Base-by-base conservation (phyloP, 2,113 vertebrate genomes). In the Asarcornis scutulata region DNA sequence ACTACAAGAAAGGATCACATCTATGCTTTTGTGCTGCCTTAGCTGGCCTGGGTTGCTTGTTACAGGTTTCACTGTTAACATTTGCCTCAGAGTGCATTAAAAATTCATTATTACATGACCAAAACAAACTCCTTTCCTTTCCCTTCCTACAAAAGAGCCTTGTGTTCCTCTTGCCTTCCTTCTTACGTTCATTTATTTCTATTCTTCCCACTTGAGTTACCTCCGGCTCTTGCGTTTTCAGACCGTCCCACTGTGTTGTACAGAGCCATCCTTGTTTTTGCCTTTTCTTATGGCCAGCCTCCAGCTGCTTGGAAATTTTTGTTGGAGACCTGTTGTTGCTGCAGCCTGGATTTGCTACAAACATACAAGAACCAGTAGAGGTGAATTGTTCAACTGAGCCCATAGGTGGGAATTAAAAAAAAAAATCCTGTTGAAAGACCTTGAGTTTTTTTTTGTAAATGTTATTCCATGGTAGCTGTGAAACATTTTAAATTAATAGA, bases 321-420 rank as follows among this genome's bases (percentile, higher is more conserved):
- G 3, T 63, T 22, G 1, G 13, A 66, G 29, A 52, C 62, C n/a
- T 59, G 21, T 56, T 77, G 38, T 17, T 90, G 56, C 40, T 63
- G 42, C 26, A 68, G 42, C 38, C 27, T 15, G 44, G 46, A 73
- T 52, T 56, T 83, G 21, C 38, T 68, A 69, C 17, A 8, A 25
- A 7, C 0, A 1, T 21, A 0, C 11, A 21, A 7, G 32, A 77
- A 13, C 22, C 23, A 22, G 40, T 12, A 11, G 67, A 84, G 20
- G 22, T 27, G 38, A 78, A 42, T 29, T 71, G 9, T 75, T 56
- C 53, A 62, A 71, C 50, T 32, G 50, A 74, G 50, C 17, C 20
- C 76, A 16, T 23, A 44, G 25, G 22, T 48, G 11, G 36, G 50
- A 36, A 59, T 74, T 36, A 79, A 83, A 62, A 32, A 60, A 56